Conservation (phyloP, 2,888 invertebrate genomes). For the Augiades crinisus region DNA sequence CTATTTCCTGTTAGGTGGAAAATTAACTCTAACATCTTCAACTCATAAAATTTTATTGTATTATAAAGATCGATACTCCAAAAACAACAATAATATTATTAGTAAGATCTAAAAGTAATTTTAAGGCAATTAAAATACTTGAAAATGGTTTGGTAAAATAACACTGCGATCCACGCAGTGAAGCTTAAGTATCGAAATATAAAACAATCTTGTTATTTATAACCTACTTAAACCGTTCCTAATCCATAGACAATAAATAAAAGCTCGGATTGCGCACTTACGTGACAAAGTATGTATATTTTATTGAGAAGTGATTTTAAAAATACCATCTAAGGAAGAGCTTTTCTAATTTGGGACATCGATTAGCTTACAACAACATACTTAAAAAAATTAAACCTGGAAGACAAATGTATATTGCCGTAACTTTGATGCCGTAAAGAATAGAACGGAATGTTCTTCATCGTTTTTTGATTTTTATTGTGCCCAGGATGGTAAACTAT, state of each 20-base stretch:
- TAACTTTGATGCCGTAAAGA: too few relatives aligned
- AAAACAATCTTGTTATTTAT: conserved; percentile 4
- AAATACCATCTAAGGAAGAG: conserved; percentile 5
- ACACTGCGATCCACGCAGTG: too few relatives aligned
- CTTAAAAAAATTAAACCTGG: too few relatives aligned
- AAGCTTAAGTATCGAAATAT: too few relatives aligned
- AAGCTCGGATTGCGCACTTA: conserved; percentile 8
- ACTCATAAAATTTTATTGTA: neutral
- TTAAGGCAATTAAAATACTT: neutral
- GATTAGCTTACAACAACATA: conserved; percentile 2
- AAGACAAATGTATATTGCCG: too few relatives aligned
- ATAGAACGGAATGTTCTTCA: too few relatives aligned
- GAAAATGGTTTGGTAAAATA: neutral
- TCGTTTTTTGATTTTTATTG: too few relatives aligned
- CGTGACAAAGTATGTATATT: conserved; percentile 16
- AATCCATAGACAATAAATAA: conserved; percentile 16
- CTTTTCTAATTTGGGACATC: conserved; percentile 8
- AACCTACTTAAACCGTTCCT: neutral
- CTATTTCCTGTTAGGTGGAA: too few relatives aligned
- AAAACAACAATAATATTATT: too few relatives aligned
- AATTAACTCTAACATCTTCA: neutral
- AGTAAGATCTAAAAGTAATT: too few relatives aligned
- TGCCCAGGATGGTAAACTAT: too few relatives aligned
- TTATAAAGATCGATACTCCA: too few relatives aligned
- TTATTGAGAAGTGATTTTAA: conserved; percentile 8